These are phyloP conservation scores for Heterodera schachtii DNA, from an alignment of 1,140 invertebrate species.

Conservation along the genomic window DNA sequence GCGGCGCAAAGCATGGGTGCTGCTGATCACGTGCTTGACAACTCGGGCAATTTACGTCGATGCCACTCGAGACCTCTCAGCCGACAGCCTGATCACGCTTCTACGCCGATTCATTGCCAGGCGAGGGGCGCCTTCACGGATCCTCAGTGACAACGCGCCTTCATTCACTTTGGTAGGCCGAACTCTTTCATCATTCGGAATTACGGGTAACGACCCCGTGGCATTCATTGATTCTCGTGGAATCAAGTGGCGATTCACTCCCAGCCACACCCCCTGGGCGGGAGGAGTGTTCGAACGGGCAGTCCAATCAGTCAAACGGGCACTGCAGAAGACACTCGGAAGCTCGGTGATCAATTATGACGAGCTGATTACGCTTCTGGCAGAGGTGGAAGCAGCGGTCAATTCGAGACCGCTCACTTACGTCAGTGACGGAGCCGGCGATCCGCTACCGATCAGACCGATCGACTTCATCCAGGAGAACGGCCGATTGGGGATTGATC, in stretches of 20 bases:
- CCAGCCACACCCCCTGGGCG: conserved; percentile 22
- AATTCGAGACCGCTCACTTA: conserved; percentile 17
- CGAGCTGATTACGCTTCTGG: conserved; percentile 19
- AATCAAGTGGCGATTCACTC: conserved; percentile 35
- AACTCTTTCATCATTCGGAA: neutral
- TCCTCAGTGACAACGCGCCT: conserved; percentile 27
- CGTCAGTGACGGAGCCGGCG: neutral
- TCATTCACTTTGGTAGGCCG: neutral
- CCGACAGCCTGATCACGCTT: conserved; percentile 1
- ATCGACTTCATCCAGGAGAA: conserved; percentile 20
- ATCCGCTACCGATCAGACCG: conserved; percentile 10
- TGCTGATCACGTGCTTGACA: conserved; percentile 28
- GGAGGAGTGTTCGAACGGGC: conserved; percentile 34
- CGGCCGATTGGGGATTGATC: neutral
- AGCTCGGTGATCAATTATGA: conserved; percentile 23
- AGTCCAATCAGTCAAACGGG: conserved; percentile 28
- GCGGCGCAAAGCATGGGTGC: conserved; percentile 22
- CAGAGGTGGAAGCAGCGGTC: conserved; percentile 12
- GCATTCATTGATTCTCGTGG: neutral
- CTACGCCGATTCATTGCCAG: conserved; percentile 21
- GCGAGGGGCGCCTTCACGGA: conserved; percentile 15
- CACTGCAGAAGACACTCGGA: conserved; percentile 25
- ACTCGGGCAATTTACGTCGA: conserved; percentile 32
- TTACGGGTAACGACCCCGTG: neutral
- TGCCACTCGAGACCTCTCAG: neutral